A percentile compares a stretch with the other conserved stretches of the same genome.
Conservation (phyloP, 2,797 vertebrate species). For the Thaleichthys pacificus region DNA sequence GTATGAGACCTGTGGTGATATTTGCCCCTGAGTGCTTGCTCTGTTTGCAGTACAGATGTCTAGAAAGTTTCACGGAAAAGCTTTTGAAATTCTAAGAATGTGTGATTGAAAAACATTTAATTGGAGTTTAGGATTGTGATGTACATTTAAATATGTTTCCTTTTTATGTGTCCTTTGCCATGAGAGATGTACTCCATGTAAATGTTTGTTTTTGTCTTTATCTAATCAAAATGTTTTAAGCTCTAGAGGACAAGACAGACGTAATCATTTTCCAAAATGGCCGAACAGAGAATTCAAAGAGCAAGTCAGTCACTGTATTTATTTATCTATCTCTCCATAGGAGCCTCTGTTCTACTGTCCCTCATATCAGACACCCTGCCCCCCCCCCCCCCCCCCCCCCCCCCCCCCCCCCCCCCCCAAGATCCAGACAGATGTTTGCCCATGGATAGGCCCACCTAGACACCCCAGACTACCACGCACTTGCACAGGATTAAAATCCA, state of each 20-base stretch:
- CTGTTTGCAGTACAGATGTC: conserved; percentile 6
- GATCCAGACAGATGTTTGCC: conserved; percentile 13
- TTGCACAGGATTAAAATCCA: conserved; percentile 19
- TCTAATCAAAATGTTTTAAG: conserved; percentile 2
- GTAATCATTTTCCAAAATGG: not conserved
- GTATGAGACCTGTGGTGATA: conserved; percentile 7
- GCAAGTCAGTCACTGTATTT: conserved; percentile 9
- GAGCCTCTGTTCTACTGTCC: not conserved
- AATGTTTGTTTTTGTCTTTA: conserved; percentile 8
- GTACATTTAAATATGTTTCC: conserved; percentile 31
- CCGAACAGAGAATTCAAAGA: not conserved
- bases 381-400: not conserved
- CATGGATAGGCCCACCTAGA: conserved; percentile 40
- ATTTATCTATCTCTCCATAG: conserved; percentile 5
- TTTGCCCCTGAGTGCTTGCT: not conserved
- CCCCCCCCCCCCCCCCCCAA: not conserved
- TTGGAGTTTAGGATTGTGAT: conserved; percentile 26
- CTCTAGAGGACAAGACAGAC: conserved; percentile 2
- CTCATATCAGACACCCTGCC: not conserved
- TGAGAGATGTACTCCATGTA: not conserved
- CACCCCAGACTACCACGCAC: conserved; percentile 11
- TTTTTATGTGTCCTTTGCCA: not conserved
- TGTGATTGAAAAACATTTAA: conserved; percentile 7
- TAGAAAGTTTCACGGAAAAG: not conserved
- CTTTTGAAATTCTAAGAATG: conserved; percentile 18